phyloP scores from a whole-genome alignment of 1,140 invertebrate species.

The Planococcus citri region DNA sequence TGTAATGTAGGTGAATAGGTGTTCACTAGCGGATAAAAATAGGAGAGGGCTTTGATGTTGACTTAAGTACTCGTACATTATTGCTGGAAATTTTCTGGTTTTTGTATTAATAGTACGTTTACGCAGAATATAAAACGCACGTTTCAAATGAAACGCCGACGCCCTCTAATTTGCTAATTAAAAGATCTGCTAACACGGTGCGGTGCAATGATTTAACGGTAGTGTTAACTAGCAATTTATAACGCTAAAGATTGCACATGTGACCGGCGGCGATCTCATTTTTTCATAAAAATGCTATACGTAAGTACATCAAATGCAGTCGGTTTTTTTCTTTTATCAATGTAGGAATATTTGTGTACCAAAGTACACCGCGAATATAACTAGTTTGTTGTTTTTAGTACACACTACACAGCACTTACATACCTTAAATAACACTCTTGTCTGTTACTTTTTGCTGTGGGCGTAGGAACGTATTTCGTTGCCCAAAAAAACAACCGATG shows the following conservation, averaged over 20 bases:
- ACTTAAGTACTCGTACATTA: too few relatives aligned
- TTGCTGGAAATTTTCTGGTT: not conserved
- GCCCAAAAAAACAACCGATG: not conserved
- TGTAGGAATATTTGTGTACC: not conserved
- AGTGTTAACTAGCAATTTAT: not conserved
- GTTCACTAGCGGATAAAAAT: not conserved
- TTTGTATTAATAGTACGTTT: not conserved
- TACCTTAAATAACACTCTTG: too few relatives aligned
- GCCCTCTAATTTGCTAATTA: constrained; percentile 6
- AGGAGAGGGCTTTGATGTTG: not conserved
- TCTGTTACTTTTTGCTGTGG: too few relatives aligned
- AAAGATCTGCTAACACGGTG: not conserved
- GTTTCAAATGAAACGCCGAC: not conserved
- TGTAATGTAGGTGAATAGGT: not conserved
- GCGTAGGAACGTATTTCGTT: not conserved
- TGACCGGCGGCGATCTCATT: not conserved
- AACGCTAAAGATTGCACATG: not conserved
- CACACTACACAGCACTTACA: not conserved
- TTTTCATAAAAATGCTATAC: not conserved
- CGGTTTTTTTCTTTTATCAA: not conserved
- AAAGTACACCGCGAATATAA: not conserved
- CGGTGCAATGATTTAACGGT: not conserved
- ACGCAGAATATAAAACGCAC: not conserved
- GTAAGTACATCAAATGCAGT: not conserved
- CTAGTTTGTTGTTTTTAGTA: too few relatives aligned